phyloP scores from a whole-genome alignment of 2,888 invertebrate species.

The Drosophila paranaensis region DNA sequence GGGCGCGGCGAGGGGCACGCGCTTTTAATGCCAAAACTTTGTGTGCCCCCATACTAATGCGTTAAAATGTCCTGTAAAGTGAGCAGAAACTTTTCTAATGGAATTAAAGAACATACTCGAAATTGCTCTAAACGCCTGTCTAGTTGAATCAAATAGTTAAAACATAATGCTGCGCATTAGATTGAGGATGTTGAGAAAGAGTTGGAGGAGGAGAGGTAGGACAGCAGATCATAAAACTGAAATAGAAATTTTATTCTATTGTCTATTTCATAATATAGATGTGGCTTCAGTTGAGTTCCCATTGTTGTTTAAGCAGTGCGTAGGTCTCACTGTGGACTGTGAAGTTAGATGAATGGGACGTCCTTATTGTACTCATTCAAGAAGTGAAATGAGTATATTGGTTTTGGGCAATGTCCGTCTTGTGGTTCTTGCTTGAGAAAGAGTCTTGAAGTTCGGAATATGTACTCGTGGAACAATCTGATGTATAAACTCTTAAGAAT shows the following conservation, averaged over 20 bases:
- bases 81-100: constrained; percentile 42
- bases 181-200: not conserved
- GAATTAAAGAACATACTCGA: constrained; percentile 48
- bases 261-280: not conserved
- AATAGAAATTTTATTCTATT: not conserved
- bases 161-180: not conserved
- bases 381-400: too few relatives aligned
- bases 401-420: too few relatives aligned
- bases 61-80: constrained; percentile 31
- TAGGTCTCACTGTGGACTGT: not conserved
- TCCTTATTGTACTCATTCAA: not conserved
- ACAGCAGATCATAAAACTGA: not conserved
- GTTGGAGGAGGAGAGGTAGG: not conserved
- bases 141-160: constrained; percentile 28
- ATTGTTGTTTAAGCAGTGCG: not conserved
- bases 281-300: not conserved
- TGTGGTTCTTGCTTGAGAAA: too few relatives aligned
- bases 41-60: not conserved
- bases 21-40: constrained; percentile 49
- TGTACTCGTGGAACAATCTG: too few relatives aligned
- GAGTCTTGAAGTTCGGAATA: too few relatives aligned
- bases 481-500: too few relatives aligned
- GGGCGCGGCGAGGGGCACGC: not conserved
- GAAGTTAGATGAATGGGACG: not conserved
- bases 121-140: constrained; percentile 27